Conservation (phyloP, 1,140 invertebrate species). For the Drosophila bocqueti region DNA sequence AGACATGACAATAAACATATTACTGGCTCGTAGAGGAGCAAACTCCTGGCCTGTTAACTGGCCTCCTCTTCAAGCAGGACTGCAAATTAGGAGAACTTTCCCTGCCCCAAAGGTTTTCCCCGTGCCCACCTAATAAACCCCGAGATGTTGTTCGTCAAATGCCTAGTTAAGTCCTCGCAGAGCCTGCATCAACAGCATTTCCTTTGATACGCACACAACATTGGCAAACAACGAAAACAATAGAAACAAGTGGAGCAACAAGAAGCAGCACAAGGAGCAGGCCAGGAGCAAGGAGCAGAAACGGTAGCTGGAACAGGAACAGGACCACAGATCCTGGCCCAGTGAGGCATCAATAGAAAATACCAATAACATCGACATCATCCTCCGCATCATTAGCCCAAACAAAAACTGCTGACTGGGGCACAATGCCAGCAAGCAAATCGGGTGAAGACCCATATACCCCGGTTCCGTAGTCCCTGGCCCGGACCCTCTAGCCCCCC, state of each 20-base stretch:
- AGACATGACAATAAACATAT: background rate
- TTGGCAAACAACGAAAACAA: conserved; percentile 46
- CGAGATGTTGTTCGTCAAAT: conserved; percentile 34
- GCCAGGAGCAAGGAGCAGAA: background rate
- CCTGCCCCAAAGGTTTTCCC: background rate
- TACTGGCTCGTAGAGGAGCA: background rate
- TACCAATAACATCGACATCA: conserved; percentile 62
- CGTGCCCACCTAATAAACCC: conserved; percentile 21
- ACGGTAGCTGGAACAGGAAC: background rate
- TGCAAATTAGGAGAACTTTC: conserved; percentile 12
- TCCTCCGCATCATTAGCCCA: conserved; percentile 74
- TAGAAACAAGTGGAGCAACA: conserved; percentile 39
- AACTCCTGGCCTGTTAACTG: background rate
- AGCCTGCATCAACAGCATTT: conserved; percentile 58
- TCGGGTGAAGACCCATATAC: conserved; percentile 15
- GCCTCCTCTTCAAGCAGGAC: background rate
- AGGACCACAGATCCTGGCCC: conserved; percentile 25
- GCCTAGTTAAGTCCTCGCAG: conserved; percentile 32
- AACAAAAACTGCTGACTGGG: conserved; percentile 74
- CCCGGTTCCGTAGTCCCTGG: conserved; percentile 2
- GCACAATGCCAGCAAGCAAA: conserved; percentile 62
- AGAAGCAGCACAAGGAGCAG: conserved; percentile 17
- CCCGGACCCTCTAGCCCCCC: background rate
- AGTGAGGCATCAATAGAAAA: conserved; percentile 57
- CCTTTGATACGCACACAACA: conserved; percentile 52